Base-by-base conservation (phyloP, 2,113 vertebrate genomes). In the Tretioscincus oriximinensis region DNA sequence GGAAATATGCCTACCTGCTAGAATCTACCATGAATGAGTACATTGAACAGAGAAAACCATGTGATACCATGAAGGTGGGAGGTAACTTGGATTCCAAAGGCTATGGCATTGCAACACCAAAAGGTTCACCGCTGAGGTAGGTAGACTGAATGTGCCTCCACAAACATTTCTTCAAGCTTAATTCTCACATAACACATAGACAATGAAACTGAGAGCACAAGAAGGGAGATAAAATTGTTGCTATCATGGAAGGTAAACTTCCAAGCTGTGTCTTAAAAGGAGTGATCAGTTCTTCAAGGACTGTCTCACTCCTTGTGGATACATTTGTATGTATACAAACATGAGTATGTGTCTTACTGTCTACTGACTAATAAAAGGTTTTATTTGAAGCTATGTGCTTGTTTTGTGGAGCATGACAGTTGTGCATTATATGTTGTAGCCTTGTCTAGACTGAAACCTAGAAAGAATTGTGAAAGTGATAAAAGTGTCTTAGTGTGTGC, bases 21-120 rank as follows among this genome's bases (percentile, higher is more conserved):
- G 98, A 99, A 93, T 99, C 98, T 85, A 99, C 98, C 0, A 99
- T 99, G 98, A 99, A 99, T 0, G 98, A 99, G 92, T 99, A 99
- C 89, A 99, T 99, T 35, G 98, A 99, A 87, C 98, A 99, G 93
- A 91, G 98, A 90, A 98, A 97, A 83, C 98, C 98, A 63, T 99
- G 98, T 7, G 98, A 99, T 91, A 99, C 98, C 81, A 99, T 99
- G 98, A 99, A 99, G 94, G 98, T 99, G 93, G 98, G 98, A 91
- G 98, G 98, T 82, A 99, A 99, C 96, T 96, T 99, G 96, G 98
- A 99, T 94, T 99, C 98, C 85, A 99, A 99, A 93, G 98, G 98
- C 94, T 99, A 99, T 90, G 98, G 98, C 85, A 99, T 99, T 89
- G 98, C 98, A 26, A 99, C 98, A 0, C 98, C 98, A 68, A 99